These are phyloP conservation scores for Pollenia labialis DNA, from an alignment of 2,888 invertebrate genomes.

Conservation along the genomic window DNA sequence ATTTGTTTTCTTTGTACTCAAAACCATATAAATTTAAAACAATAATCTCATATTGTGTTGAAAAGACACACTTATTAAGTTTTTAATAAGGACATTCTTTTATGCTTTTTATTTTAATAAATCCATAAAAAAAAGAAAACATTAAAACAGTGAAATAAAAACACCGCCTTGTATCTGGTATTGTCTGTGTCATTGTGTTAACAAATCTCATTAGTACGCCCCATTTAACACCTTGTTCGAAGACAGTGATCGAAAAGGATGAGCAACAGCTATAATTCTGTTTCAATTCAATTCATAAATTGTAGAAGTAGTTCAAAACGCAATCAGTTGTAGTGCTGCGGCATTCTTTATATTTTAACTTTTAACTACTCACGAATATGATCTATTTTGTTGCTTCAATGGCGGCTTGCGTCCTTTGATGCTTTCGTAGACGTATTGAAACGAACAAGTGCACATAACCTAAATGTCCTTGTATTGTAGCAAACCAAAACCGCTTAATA, in stretches of 20 bases:
- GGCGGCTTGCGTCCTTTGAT: constrained; percentile 37
- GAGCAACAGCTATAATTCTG: constrained; percentile 8
- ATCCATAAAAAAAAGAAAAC: constrained; percentile 13
- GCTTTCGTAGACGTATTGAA: constrained; percentile 2
- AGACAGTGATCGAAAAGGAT: constrained; percentile 62
- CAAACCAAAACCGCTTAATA: constrained; percentile 1
- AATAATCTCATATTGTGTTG: constrained; percentile 57
- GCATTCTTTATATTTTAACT: background rate
- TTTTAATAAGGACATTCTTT: constrained; percentile 22
- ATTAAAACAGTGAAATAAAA: background rate
- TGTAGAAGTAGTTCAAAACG: constrained; percentile 21
- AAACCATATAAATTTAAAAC: constrained; percentile 61
- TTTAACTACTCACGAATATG: constrained; percentile 32
- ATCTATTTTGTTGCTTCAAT: constrained; percentile 58
- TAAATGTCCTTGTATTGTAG: constrained; percentile 51
- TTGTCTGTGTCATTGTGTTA: constrained; percentile 60
- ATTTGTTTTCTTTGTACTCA: background rate
- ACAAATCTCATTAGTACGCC: constrained; percentile 82
- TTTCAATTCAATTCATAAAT: constrained; percentile 24
- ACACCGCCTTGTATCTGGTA: constrained; percentile 16
- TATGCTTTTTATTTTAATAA: constrained; percentile 36
- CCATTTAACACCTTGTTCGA: constrained; percentile 82
- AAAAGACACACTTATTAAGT: constrained; percentile 58
- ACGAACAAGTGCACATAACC: constrained; percentile 59
- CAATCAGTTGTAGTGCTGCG: constrained; percentile 65